Evolutionary conservation across 2,113 vertebrate genomes (phyloP).

Genomic region (Gulo gulo): DNA sequence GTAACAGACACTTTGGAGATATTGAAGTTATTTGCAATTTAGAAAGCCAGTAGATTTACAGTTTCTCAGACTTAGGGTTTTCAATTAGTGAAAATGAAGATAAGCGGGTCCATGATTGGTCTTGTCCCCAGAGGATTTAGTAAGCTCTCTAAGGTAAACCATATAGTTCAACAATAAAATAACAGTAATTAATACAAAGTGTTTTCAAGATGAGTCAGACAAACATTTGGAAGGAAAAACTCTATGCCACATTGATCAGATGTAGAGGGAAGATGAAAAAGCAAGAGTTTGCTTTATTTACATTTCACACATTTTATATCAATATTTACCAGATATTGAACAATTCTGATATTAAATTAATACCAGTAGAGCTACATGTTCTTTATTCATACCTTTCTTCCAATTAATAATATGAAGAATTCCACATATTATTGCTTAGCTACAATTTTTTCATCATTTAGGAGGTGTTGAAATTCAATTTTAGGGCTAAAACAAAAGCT

Average conservation of each 20-base stretch:
- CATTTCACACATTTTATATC: constrained; percentile 12
- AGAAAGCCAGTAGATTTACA: neutral
- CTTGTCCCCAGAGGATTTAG: neutral
- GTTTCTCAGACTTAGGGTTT: neutral
- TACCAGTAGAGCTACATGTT: constrained; percentile 5
- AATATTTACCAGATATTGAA: constrained; percentile 62
- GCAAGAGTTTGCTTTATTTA: constrained; percentile 17
- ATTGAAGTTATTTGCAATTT: neutral
- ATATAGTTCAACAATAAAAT: neutral
- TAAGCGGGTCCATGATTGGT: neutral
- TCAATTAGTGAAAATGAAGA: constrained; percentile 21
- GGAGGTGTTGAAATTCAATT: constrained; percentile 69
- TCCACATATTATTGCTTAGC: constrained; percentile 26
- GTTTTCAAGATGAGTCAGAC: neutral
- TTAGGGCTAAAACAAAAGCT: constrained; percentile 79
- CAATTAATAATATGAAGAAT: constrained; percentile 51
- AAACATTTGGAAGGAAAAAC: constrained; percentile 16
- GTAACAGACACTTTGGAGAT: neutral
- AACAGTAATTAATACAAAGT: neutral
- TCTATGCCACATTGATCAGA: neutral
- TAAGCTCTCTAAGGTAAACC: neutral
- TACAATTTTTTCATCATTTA: constrained; percentile 59
- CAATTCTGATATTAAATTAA: constrained; percentile 47
- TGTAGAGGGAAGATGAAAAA: neutral
- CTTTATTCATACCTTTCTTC: constrained; percentile 22